phyloP scores from a whole-genome alignment of 2,888 invertebrate species.

The Hyles lineata region DNA sequence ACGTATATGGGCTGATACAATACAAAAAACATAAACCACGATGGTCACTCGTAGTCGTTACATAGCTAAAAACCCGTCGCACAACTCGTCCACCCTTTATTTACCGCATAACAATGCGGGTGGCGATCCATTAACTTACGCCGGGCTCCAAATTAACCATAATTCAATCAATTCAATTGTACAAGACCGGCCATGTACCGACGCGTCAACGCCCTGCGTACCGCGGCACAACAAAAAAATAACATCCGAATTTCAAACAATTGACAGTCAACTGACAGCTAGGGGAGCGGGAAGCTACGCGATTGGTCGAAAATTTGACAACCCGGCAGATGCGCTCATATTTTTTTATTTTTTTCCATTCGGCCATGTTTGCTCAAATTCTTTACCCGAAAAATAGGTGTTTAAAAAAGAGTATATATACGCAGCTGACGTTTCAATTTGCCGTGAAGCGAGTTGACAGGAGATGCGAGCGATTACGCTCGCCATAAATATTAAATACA shows the following conservation, averaged over 20 bases:
- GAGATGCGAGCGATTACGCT: slow-evolving; percentile 64
- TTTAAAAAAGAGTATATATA: slow-evolving; percentile 48
- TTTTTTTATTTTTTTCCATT: slow-evolving; percentile 55
- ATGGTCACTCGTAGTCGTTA: neutral
- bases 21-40: too few relatives aligned
- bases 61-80: slow-evolving; percentile 4
- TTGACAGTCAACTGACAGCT: slow-evolving; percentile 80
- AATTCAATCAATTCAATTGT: slow-evolving; percentile 84
- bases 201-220: slow-evolving; percentile 77
- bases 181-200: slow-evolving; percentile 74
- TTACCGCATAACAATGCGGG: slow-evolving; percentile 74
- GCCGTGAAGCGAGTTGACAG: slow-evolving; percentile 67
- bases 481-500: slow-evolving; percentile 55
- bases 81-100: slow-evolving; percentile 53
- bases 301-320: slow-evolving; percentile 81
- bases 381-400: slow-evolving; percentile 67
- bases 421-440: slow-evolving; percentile 76
- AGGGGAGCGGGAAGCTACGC: slow-evolving; percentile 76
- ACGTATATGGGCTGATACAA: too few relatives aligned
- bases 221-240: slow-evolving; percentile 65
- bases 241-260: slow-evolving; percentile 73
- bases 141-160: slow-evolving; percentile 70
- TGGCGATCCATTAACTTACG: slow-evolving; percentile 76
- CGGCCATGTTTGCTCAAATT: slow-evolving; percentile 80
- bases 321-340: slow-evolving; percentile 80